These are phyloP conservation scores for Rhyacophila evoluta DNA, from an alignment of 2,888 invertebrate genomes.

Conservation along the genomic window DNA sequence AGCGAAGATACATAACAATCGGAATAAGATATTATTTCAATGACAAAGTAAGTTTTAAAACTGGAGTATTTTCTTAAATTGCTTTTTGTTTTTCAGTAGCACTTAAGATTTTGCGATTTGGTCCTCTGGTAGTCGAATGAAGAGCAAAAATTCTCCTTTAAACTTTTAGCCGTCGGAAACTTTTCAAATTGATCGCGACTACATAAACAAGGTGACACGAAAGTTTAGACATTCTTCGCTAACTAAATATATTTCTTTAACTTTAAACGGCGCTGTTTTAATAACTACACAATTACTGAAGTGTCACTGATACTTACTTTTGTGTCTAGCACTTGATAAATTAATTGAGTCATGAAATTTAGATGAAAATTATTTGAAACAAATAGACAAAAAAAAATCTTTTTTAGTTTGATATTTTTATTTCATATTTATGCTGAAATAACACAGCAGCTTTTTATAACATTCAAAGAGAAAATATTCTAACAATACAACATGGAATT, in stretches of 20 bases:
- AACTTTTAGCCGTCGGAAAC: constrained; percentile 23
- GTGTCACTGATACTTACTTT: neutral
- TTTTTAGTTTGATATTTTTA: no score
- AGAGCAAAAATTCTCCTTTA: neutral
- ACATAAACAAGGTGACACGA: neutral
- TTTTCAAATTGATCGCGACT: constrained; percentile 45
- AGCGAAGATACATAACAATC: constrained; percentile 9
- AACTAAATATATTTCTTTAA: constrained; percentile 27
- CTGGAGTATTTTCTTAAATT: constrained; percentile 24
- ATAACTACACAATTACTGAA: constrained; percentile 1
- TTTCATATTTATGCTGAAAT: no score
- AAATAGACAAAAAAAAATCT: no score
- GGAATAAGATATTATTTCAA: constrained; percentile 15
- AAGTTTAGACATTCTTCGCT: constrained; percentile 27
- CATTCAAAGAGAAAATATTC: no score
- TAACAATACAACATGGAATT: no score
- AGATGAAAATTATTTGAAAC: neutral
- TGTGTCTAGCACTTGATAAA: neutral
- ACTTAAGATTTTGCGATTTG: constrained; percentile 16
- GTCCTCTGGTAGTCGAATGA: neutral
- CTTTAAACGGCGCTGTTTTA: neutral
- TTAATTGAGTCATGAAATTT: neutral
- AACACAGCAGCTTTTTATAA: no score
- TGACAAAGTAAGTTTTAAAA: constrained; percentile 15
- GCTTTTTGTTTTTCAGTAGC: constrained; percentile 17